Base-by-base conservation (phyloP, 2,113 vertebrate genomes). In the Rostratula benghalensis region DNA sequence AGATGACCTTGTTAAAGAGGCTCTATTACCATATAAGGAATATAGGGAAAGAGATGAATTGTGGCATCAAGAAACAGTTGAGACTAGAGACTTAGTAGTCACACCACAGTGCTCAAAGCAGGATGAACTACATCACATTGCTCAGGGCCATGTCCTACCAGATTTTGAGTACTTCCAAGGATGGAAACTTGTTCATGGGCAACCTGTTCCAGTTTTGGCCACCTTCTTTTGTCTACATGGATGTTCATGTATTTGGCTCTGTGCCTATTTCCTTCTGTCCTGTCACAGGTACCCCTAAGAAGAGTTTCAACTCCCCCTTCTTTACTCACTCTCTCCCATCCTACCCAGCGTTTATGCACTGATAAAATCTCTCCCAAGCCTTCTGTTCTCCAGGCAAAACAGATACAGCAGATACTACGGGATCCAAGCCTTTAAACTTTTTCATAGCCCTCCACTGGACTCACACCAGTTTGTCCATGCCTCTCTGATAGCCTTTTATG, bases 161-260 rank as follows among this genome's bases (percentile, higher is more conserved):
- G 14, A 31, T 59, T 75, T 22, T 54, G 46, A 71, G 6, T 59
- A 28, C 39, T 43, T 73, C 28, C 31, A 68, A 53, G n/a, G 9
- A 57, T 12, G 8, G 48, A 61, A 13, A 57, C 24, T 70, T 2
- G 2, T 7, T 10, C 3, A 5, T 6, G 2, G 7, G 13, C 20
- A 30, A 53, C 4, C 16, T 67, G 1, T 71, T 89, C 11, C 28
- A n/a, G 6, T 46, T 33, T 53, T 63, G 15, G 2, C 13, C 15
- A 39, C 18, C 9, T 24, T 46, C 28, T 81, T 61, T 63, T 50
- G 11, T 33, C 21, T 79, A 9, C 1, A 1, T 27, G 10, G 14
- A 27, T 33, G 2, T 35, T 87, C 6, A 30, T 27, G n/a, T 54
- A 18, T 63, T 74, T 77, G 37, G 39, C 15, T 56, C 56, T 2